phyloP scores from a whole-genome alignment of 2,797 vertebrate genomes.

The Podarcis lilfordi region DNA sequence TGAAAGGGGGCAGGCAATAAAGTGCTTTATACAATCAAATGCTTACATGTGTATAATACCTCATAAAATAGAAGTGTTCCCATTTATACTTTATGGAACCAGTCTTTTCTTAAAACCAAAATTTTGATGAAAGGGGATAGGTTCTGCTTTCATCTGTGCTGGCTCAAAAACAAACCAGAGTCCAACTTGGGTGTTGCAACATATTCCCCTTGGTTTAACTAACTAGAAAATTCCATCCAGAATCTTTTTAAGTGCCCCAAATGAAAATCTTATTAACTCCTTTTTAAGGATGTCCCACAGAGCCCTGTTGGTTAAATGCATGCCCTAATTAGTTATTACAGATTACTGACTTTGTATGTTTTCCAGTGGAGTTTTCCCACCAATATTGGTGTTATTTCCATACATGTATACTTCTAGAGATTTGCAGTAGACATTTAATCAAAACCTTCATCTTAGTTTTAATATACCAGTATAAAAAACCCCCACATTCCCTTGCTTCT shows the following conservation, averaged over 20 bases:
- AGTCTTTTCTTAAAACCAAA: constrained; percentile 56
- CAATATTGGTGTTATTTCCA: neutral
- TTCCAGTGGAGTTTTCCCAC: constrained; percentile 8
- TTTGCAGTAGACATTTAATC: neutral
- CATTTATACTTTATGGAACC: constrained; percentile 49
- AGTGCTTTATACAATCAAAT: constrained; percentile 84
- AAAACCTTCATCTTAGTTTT: neutral
- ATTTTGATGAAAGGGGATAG: constrained; percentile 16
- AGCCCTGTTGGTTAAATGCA: neutral
- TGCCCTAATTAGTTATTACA: constrained; percentile 23
- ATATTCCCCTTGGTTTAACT: neutral
- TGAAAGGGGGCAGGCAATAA: constrained; percentile 76
- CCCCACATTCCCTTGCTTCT: constrained; percentile 15
- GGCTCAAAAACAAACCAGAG: constrained; percentile 28
- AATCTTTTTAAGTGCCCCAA: neutral
- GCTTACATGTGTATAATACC: constrained; percentile 72
- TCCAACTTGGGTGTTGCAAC: neutral
- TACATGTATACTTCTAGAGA: constrained; percentile 23
- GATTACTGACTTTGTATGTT: neutral
- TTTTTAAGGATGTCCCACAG: constrained; percentile 44
- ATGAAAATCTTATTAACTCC: constrained; percentile 42
- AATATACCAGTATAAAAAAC: neutral
- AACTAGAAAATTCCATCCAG: constrained; percentile 16
- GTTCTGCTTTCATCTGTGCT: accelerated
- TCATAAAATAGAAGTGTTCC: constrained; percentile 61